Conservation (phyloP, 2,113 vertebrate species). For the Albula goreensis region DNA sequence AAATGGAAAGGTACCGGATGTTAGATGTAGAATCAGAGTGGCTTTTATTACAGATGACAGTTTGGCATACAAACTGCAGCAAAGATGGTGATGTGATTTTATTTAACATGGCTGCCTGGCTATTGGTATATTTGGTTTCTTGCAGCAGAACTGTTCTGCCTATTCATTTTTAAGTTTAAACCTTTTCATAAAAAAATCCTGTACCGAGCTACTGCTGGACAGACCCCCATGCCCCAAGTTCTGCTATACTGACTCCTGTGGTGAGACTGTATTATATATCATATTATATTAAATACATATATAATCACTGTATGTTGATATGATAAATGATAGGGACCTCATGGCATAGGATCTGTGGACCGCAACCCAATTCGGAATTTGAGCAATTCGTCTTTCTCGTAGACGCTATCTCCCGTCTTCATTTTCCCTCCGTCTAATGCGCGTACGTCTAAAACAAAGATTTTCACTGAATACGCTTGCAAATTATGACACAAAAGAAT, state of each 20-base stretch:
- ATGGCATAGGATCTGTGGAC: neutral
- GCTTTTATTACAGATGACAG: no score
- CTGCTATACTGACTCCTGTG: neutral
- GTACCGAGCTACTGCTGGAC: neutral
- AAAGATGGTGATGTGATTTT: no score
- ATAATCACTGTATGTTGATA: neutral
- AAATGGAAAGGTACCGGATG: neutral
- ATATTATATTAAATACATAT: conserved; percentile 8
- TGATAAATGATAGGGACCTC: neutral
- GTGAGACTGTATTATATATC: neutral
- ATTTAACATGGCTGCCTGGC: no score
- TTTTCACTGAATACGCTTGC: neutral
- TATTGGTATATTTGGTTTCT: no score
- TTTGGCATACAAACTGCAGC: no score
- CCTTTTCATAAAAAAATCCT: no score
- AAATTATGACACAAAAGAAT: neutral
- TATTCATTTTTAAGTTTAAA: no score
- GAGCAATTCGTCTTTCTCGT: neutral
- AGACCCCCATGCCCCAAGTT: neutral
- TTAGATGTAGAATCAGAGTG: no score
- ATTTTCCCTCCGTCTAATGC: neutral
- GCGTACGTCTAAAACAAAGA: neutral
- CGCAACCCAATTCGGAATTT: neutral
- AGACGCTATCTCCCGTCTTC: neutral
- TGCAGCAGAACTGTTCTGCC: no score